A percentile compares a stretch with the other conserved stretches of the same genome.
phyloP scores from a whole-genome alignment of 2,113 vertebrate genomes.

The Epinephelus moara region DNA sequence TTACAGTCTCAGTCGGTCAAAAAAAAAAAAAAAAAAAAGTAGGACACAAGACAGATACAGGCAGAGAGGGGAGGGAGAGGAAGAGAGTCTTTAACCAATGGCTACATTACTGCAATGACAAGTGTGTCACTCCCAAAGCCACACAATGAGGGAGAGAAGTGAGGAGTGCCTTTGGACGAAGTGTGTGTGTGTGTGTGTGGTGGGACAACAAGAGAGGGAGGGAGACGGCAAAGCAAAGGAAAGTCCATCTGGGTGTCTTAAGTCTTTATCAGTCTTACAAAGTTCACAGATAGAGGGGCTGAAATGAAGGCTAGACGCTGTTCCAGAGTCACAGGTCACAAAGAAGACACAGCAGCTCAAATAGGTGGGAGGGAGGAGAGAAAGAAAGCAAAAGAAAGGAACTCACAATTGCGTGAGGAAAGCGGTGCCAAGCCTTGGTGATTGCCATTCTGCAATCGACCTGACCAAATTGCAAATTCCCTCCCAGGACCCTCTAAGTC shows the following conservation, averaged over 20 bases:
- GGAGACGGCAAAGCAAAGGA: slow-evolving; percentile 69
- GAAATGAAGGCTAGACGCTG: slow-evolving; percentile 83
- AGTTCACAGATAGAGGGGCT: slow-evolving; percentile 90
- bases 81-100: slow-evolving; percentile 57
- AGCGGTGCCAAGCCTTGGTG: slow-evolving; percentile 54
- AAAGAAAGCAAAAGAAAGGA: slow-evolving; percentile 6
- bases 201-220: slow-evolving; percentile 36
- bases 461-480: slow-evolving; percentile 72
- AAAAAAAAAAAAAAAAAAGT: slow-evolving; percentile 5
- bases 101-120: slow-evolving; percentile 76
- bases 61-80: slow-evolving; percentile 54
- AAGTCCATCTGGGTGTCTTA: slow-evolving; percentile 80
- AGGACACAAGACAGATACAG: slow-evolving; percentile 36
- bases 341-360: slow-evolving; percentile 57
- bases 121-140: slow-evolving; percentile 79
- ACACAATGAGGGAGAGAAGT: slow-evolving; percentile 41
- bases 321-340: slow-evolving; percentile 86
- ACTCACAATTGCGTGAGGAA: slow-evolving; percentile 41
- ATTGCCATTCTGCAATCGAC: slow-evolving; percentile 75
- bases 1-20: slow-evolving; percentile 36
- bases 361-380: slow-evolving; percentile 46
- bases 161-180: slow-evolving; percentile 60
- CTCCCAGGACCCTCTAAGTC: slow-evolving; percentile 70
- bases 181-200: slow-evolving; percentile 36
- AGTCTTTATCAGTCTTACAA: slow-evolving; percentile 88